Conservation (phyloP, 2,888 invertebrate species). For the Metallyticus violacea region DNA sequence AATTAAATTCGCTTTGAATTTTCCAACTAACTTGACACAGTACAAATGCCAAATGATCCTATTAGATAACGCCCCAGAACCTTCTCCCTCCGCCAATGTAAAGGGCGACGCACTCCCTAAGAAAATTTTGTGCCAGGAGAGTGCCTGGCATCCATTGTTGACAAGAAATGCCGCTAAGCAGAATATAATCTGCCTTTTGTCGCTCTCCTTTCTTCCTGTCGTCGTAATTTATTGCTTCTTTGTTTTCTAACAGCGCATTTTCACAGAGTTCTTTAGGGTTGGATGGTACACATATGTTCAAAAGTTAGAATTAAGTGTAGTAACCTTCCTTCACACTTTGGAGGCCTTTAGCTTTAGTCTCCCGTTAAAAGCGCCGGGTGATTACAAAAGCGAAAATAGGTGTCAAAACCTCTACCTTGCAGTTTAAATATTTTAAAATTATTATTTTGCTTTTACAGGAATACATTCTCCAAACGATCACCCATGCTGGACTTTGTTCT, state of each 20-base stretch:
- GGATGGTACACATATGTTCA: neutral
- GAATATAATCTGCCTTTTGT: neutral
- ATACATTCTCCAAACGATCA: too few relatives aligned
- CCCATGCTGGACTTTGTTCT: too few relatives aligned
- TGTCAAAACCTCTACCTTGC: too few relatives aligned
- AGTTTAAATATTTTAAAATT: too few relatives aligned
- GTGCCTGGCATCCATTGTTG: neutral
- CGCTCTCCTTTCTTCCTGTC: neutral
- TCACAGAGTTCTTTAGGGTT: neutral
- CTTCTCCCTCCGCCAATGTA: neutral
- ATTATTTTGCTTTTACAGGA: too few relatives aligned
- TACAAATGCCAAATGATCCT: neutral
- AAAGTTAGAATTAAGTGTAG: neutral
- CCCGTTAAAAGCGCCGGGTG: too few relatives aligned
- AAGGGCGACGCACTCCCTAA: neutral
- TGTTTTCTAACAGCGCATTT: neutral
- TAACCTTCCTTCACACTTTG: neutral
- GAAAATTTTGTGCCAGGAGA: neutral
- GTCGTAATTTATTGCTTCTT: conserved; percentile 17
- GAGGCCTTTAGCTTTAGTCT: too few relatives aligned
- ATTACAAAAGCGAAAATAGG: too few relatives aligned
- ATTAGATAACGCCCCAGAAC: neutral
- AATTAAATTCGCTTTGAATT: too few relatives aligned
- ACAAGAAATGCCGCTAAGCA: neutral
- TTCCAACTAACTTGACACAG: too few relatives aligned